Conservation (phyloP, 2,888 invertebrate genomes). For the Parascotia fuliginaria region DNA sequence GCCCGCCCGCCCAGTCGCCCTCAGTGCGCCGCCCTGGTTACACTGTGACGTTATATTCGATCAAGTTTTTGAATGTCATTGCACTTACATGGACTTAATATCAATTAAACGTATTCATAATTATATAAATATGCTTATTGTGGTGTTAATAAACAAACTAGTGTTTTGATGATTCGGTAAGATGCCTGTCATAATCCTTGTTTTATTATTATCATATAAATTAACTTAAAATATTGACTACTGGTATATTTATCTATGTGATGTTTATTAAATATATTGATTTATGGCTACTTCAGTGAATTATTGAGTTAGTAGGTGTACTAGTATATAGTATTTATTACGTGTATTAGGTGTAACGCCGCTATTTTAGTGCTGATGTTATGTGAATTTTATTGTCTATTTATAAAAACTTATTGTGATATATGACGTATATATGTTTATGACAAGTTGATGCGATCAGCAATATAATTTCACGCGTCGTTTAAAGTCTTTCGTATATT, state of each 20-base stretch:
- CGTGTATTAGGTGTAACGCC: background rate
- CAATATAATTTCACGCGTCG: constrained; percentile 47
- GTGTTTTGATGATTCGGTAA: constrained; percentile 38
- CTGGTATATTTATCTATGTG: background rate
- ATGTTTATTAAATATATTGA: no score
- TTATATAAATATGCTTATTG: constrained; percentile 7
- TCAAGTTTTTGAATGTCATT: constrained; percentile 32
- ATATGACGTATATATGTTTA: constrained; percentile 7
- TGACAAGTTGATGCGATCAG: constrained; percentile 32
- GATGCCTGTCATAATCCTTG: constrained; percentile 13
- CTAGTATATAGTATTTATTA: no score
- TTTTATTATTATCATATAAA: constrained; percentile 16
- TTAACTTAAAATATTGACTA: constrained; percentile 14
- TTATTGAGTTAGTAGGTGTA: no score
- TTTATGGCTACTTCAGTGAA: no score
- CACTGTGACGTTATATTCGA: constrained; percentile 46
- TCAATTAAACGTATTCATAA: constrained; percentile 14
- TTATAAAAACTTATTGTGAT: constrained; percentile 7
- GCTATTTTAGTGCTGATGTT: background rate
- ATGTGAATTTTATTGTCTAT: background rate
- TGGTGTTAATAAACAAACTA: constrained; percentile 3
- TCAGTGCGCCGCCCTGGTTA: constrained; percentile 63
- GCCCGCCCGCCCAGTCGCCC: constrained; percentile 82
- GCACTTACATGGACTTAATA: constrained; percentile 20
- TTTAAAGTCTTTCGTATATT: constrained; percentile 46